Conservation (phyloP, 2,797 vertebrate genomes). For the Columba guinea region DNA sequence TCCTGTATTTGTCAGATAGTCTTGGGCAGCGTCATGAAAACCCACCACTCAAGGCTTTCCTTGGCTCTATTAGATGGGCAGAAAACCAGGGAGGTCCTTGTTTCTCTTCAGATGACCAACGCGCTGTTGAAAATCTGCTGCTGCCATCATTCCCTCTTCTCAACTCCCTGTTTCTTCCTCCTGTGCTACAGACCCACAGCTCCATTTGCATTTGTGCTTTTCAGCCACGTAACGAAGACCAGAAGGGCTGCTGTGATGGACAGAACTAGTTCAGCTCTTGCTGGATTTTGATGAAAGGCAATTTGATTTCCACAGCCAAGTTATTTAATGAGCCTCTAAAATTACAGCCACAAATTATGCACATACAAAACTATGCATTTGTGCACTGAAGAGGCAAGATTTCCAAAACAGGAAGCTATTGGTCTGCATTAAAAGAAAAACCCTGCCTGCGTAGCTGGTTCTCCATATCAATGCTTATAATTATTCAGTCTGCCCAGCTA, state of each 20-base stretch:
- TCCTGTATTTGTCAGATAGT: not conserved
- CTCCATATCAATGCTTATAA: slow-evolving; percentile 34
- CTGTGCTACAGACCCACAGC: not conserved
- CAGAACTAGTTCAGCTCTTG: slow-evolving; percentile 60
- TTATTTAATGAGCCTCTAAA: slow-evolving; percentile 73
- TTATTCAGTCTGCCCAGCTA: slow-evolving; percentile 36
- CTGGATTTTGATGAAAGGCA: slow-evolving; percentile 73
- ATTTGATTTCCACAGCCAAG: slow-evolving; percentile 71
- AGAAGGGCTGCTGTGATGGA: slow-evolving; percentile 64
- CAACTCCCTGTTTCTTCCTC: not conserved
- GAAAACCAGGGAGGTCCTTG: not conserved
- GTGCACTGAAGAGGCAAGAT: slow-evolving; percentile 63
- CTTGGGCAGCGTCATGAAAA: not conserved
- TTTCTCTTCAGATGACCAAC: not conserved
- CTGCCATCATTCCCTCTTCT: not conserved
- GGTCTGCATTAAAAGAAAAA: slow-evolving; percentile 58
- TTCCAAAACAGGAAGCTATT: slow-evolving; percentile 69
- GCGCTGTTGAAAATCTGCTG: not conserved
- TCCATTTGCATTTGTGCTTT: slow-evolving; percentile 53
- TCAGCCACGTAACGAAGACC: slow-evolving; percentile 59
- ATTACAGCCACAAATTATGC: slow-evolving; percentile 73
- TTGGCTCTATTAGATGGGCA: not conserved
- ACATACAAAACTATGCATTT: slow-evolving; percentile 71
- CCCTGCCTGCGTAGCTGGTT: slow-evolving; percentile 35
- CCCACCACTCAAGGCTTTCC: not conserved